phyloP scores from a whole-genome alignment of 2,113 vertebrate species.

The Caranx melampygus region DNA sequence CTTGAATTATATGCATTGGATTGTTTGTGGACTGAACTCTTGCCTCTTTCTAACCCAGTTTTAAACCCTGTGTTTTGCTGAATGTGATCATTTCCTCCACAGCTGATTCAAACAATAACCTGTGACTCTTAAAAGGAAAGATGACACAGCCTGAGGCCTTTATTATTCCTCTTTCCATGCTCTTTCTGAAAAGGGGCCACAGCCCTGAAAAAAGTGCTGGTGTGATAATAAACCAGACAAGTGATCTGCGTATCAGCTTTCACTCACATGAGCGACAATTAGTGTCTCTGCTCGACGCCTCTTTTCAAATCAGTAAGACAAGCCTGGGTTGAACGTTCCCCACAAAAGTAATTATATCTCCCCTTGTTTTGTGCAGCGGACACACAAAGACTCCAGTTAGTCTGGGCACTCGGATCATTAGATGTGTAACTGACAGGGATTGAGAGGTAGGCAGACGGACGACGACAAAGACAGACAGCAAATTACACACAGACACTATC shows the following conservation, averaged over 20 bases:
- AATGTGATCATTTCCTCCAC: background rate
- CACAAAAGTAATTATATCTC: constrained; percentile 60
- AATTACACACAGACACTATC: constrained; percentile 46
- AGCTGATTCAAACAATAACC: background rate
- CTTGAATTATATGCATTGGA: too few species aligned
- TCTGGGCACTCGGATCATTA: constrained; percentile 46
- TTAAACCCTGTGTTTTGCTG: background rate
- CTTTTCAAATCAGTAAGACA: constrained; percentile 55
- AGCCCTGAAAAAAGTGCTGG: background rate
- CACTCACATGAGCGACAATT: constrained; percentile 56
- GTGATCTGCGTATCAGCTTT: constrained; percentile 47
- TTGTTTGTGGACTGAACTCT: too few species aligned
- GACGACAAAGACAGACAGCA: constrained; percentile 25
- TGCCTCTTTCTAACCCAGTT: background rate
- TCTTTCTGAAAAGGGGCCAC: background rate
- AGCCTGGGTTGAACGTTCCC: constrained; percentile 49
- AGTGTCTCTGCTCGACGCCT: constrained; percentile 50
- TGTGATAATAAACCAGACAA: constrained; percentile 34
- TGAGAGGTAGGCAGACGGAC: constrained; percentile 29
- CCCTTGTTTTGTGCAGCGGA: constrained; percentile 47
- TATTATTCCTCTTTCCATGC: background rate
- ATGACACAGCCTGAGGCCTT: background rate
- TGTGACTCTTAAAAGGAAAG: background rate
- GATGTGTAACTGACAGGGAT: constrained; percentile 50
- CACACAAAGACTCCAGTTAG: constrained; percentile 72